These are phyloP conservation scores for Hirtodrosophila confusa DNA, from an alignment of 2,888 invertebrate genomes.

Conservation along the genomic window DNA sequence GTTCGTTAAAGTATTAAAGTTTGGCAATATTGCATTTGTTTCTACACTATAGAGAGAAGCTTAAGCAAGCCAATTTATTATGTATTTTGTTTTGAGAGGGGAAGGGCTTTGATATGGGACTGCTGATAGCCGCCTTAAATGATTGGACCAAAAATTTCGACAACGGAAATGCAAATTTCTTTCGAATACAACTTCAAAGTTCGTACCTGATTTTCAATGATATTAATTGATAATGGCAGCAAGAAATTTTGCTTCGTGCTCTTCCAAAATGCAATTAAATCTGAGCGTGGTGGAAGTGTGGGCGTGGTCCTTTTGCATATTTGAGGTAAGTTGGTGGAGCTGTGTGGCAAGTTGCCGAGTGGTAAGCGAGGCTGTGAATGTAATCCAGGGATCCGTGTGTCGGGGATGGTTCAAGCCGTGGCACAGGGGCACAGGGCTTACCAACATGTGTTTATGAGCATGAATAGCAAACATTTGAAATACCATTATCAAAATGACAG, in stretches of 20 bases:
- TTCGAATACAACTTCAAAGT: no score
- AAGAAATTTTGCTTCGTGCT: slow-evolving; percentile 33
- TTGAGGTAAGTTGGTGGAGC: slow-evolving; percentile 19
- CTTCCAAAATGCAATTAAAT: slow-evolving; percentile 59
- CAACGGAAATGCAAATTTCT: no score
- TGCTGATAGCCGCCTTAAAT: no score
- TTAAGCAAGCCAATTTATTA: no score
- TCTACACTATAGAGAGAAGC: no score
- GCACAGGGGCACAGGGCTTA: slow-evolving; percentile 16
- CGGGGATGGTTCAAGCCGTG: slow-evolving; percentile 4
- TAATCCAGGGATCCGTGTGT: background rate
- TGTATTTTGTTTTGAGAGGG: no score
- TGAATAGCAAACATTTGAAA: slow-evolving; percentile 61
- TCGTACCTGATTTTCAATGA: background rate
- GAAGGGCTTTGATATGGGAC: no score
- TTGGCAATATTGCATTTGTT: no score
- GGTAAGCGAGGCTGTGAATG: slow-evolving; percentile 2
- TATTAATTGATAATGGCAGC: slow-evolving; percentile 31
- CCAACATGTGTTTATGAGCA: slow-evolving; percentile 58
- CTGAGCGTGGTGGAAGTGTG: slow-evolving; percentile 17
- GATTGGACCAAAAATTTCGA: no score
- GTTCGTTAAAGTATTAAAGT: no score
- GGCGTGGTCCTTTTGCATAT: slow-evolving; percentile 36
- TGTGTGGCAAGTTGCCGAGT: slow-evolving; percentile 20
- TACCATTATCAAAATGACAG: slow-evolving; percentile 70